Evolutionary conservation across 2,888 invertebrate genomes (phyloP).

Genomic region (Lasioglossum villosulum): DNA sequence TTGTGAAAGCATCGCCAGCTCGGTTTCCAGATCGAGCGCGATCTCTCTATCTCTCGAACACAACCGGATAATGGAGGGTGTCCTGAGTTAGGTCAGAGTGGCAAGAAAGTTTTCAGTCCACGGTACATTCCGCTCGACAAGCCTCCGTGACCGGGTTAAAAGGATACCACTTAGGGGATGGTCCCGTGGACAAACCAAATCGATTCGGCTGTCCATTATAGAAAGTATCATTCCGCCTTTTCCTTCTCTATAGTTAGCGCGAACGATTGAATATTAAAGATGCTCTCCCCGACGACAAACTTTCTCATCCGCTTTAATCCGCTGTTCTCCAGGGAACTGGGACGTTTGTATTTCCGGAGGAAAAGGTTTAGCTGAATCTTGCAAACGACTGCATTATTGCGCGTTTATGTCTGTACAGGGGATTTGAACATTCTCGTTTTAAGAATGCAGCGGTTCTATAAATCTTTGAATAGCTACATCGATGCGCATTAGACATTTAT

Average conservation of each 20-base stretch:
- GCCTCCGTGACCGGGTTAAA: constrained; percentile 41
- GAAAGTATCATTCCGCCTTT: constrained; percentile 20
- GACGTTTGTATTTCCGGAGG: neutral
- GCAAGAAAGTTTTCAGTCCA: neutral
- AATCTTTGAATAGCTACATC: neutral
- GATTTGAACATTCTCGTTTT: neutral
- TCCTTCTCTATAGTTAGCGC: constrained; percentile 32
- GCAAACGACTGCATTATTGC: neutral
- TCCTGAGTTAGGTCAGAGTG: constrained; percentile 14
- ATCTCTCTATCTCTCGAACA: neutral
- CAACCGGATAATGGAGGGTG: constrained; percentile 31
- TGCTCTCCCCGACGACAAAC: neutral
- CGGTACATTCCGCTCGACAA: neutral
- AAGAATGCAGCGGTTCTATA: neutral
- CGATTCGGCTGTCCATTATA: constrained; percentile 40
- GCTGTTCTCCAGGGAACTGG: neutral
- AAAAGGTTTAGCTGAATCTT: neutral
- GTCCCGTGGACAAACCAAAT: constrained; percentile 40
- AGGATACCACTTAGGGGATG: constrained; percentile 37
- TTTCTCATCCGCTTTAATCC: neutral
- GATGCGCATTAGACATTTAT: too few species aligned
- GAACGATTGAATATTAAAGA: constrained; percentile 28
- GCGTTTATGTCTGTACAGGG: neutral
- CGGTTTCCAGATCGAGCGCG: neutral
- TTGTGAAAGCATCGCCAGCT: neutral